Evolutionary conservation across 2,888 invertebrate species (phyloP).

Genomic region (Artemia sp.): DNA sequence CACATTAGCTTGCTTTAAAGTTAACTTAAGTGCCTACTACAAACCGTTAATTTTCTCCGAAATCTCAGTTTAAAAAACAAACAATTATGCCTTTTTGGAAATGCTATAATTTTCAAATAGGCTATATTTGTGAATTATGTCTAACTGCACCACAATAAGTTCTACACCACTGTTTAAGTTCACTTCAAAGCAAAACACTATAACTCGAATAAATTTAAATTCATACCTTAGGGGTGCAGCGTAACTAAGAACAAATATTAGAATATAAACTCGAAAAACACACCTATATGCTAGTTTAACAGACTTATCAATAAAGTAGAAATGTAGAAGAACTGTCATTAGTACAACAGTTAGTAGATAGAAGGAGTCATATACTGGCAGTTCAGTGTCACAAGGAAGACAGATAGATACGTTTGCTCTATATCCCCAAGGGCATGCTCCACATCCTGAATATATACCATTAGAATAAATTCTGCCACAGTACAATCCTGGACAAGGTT

Average conservation of each 20-base stretch:
- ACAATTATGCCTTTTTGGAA: no score
- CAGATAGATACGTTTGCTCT: conserved; percentile 51
- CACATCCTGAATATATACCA: conserved; percentile 51
- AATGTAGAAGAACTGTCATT: conserved; percentile 23
- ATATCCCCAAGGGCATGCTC: conserved; percentile 68
- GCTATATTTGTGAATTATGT: no score
- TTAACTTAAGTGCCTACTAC: no score
- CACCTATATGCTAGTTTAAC: background rate
- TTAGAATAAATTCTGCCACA: conserved; percentile 52
- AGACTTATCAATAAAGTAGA: conserved; percentile 19
- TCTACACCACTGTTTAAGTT: no score
- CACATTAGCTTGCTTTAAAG: no score
- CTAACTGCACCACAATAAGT: no score
- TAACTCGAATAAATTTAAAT: no score
- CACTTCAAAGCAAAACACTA: no score
- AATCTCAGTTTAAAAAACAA: no score
- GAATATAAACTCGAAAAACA: background rate
- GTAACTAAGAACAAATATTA: background rate
- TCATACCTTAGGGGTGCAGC: no score
- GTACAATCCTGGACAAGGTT: conserved; percentile 57
- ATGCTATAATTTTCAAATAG: no score
- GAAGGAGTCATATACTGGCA: conserved; percentile 75
- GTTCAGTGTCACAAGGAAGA: conserved; percentile 51
- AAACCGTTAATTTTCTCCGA: no score
- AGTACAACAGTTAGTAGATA: conserved; percentile 86